Base-by-base conservation (phyloP, 2,888 invertebrate genomes). In the Lithophane semibrunnea region DNA sequence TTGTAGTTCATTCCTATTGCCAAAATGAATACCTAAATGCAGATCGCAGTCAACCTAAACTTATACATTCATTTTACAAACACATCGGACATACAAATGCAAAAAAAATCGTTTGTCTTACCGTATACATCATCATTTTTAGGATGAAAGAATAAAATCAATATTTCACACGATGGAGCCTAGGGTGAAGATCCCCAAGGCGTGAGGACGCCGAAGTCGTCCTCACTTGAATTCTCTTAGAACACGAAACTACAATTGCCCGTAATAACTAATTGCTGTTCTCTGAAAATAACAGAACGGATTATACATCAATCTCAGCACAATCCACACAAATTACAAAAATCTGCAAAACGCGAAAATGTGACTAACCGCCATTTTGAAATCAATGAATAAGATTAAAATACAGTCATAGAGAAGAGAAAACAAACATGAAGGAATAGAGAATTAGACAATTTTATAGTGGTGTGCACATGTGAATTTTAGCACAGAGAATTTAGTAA, bases 71-170 rank as follows among this genome's bases (percentile, higher is more conserved):
- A 44, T 68, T 70, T 37, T 16, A 21, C 1, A 47, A n/a, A 63
- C 29, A 61, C 18, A 54, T 37, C 7, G 13, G 13, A 56, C 13
- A 24, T 29, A 29, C 2, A 54, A 29, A 29, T 24, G 5, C 49
- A 52, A 67, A 58, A 54, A 68, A 72, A 58, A 13, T 44, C 12
- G 24, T 76, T 76, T 44, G 52, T 80, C 94, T 95, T 94, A 96
- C 96, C 94, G 96, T 96, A 88, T 96, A 96, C 96, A 96, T 96
- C 96, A 96, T 95, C 96, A 95, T 95, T 88, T 91, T 92, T 90
- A 84, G 71, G 82, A 72, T 80, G 74, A 68, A 83, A 77, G 85
- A 90, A 72, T 79, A 86, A 91, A 93, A 94, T 94, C 94, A 92
- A 94, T 94, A 94, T 66, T 87, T 79, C 81, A 85, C 85, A 89